These are phyloP conservation scores for Tuta absoluta DNA, from an alignment of 2,888 invertebrate genomes.

Conservation along the genomic window DNA sequence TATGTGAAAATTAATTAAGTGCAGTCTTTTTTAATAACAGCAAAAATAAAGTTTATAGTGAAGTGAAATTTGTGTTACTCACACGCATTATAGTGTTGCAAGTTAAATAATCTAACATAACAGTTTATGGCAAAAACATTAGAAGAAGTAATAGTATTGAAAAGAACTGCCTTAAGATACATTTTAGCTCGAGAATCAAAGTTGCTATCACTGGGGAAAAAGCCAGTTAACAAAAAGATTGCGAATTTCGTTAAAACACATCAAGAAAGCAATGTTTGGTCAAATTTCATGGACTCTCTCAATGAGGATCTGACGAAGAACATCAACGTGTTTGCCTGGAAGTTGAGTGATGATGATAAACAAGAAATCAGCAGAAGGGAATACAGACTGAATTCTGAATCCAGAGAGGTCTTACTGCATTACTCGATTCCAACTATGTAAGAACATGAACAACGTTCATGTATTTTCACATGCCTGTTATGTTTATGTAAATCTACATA, in stretches of 20 bases:
- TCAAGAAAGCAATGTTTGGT: conserved; percentile 56
- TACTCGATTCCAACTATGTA: conserved; percentile 45
- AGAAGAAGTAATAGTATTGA: conserved; percentile 63
- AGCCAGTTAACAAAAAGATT: conserved; percentile 66
- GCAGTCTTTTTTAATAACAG: neutral
- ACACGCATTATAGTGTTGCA: no score
- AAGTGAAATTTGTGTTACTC: neutral
- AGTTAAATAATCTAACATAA: no score
- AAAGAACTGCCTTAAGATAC: conserved; percentile 59
- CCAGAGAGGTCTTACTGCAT: conserved; percentile 43
- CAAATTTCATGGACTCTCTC: conserved; percentile 57
- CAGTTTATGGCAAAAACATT: conserved; percentile 63
- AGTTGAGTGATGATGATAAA: conserved; percentile 38
- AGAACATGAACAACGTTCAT: no score
- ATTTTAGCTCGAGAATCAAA: conserved; percentile 62
- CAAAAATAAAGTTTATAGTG: neutral
- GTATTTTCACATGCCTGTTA: no score
- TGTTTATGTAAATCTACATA: no score
- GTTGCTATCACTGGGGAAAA: conserved; percentile 59
- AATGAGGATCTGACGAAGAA: conserved; percentile 68
- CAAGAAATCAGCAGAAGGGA: conserved; percentile 19
- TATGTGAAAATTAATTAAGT: neutral
- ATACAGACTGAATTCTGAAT: conserved; percentile 48
- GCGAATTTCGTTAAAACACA: conserved; percentile 54
- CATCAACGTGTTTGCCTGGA: conserved; percentile 60